Percentiles rank a stretch among this genome's conserved stretches.
These are phyloP conservation scores for Urophycis tenuis DNA, from an alignment of 2,797 vertebrate species.

Conservation along the genomic window DNA sequence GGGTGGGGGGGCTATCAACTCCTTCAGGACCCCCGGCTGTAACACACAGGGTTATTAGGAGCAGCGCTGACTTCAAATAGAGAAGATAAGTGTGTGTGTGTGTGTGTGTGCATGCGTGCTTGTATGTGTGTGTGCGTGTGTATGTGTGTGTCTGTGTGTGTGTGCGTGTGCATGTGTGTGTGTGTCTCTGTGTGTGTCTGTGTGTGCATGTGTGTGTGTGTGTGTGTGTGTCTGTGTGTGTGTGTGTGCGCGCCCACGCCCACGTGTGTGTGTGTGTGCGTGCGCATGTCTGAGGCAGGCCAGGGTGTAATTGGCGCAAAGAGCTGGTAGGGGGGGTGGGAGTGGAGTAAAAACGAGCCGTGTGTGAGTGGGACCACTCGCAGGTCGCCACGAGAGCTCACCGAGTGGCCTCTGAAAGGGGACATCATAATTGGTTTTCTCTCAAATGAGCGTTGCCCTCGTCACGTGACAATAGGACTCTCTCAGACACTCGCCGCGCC, in stretches of 20 bases:
- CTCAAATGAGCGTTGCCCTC: constrained; percentile 42
- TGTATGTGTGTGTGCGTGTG: neutral
- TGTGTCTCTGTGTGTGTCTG: no score
- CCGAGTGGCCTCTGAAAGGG: constrained; percentile 58
- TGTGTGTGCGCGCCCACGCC: neutral
- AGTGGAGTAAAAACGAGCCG: constrained; percentile 51
- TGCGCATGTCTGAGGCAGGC: constrained; percentile 29
- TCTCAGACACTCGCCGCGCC: constrained; percentile 7
- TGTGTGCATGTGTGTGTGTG: constrained; percentile 23
- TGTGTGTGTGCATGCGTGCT: neutral
- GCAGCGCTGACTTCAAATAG: constrained; percentile 39
- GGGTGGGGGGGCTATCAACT: constrained; percentile 10
- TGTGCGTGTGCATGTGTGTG: neutral
- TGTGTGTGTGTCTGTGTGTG: neutral
- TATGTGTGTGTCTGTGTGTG: neutral
- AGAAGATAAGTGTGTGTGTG: constrained; percentile 21
- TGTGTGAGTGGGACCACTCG: constrained; percentile 53
- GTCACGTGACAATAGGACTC: constrained; percentile 41
- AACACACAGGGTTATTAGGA: constrained; percentile 41
- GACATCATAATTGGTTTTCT: constrained; percentile 57
- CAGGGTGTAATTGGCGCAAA: constrained; percentile 43
- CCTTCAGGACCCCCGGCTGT: constrained; percentile 28
- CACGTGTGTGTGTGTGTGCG: no score
- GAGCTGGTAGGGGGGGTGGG: constrained; percentile 41
- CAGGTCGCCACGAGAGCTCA: constrained; percentile 45